phyloP scores from a whole-genome alignment of 37 sponge, comb jelly and placozoan species.

The Cliona cf. orientalis region DNA sequence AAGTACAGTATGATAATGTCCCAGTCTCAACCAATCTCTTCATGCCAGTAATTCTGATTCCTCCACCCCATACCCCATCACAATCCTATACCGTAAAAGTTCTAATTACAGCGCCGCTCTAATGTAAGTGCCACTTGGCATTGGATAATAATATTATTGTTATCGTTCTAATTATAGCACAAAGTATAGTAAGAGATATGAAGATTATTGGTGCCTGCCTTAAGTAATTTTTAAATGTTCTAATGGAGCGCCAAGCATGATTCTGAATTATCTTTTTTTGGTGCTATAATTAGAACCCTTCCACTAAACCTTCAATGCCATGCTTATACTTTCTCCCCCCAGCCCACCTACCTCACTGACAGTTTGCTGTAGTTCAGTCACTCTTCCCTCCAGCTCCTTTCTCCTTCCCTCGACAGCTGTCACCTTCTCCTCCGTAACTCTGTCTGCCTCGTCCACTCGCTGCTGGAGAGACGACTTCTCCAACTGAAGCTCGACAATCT shows the following conservation, averaged over 20 bases:
- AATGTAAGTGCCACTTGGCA: no score
- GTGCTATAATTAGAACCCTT: neutral
- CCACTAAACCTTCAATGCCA: neutral
- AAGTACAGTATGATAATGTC: neutral
- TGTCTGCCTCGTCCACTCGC: neutral
- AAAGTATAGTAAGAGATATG: no score
- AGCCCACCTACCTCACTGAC: constrained; percentile 12
- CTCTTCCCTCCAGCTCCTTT: constrained; percentile 11
- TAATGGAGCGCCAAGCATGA: no score
- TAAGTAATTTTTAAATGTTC: neutral
- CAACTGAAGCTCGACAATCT: constrained; percentile 37
- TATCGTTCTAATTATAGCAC: no score
- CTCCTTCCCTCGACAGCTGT: neutral
- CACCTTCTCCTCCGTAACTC: neutral
- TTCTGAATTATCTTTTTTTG: neutral
- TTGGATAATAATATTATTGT: no score
- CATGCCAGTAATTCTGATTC: no score
- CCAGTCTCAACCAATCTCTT: neutral
- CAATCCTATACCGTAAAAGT: no score
- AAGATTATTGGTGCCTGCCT: neutral
- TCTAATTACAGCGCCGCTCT: no score
- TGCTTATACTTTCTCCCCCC: neutral
- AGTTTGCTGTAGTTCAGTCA: neutral
- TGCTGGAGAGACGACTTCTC: constrained; percentile 31
- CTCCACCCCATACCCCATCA: no score